Base-by-base conservation (phyloP, 2,113 vertebrate species). In the Cyrtonyx montezumae region DNA sequence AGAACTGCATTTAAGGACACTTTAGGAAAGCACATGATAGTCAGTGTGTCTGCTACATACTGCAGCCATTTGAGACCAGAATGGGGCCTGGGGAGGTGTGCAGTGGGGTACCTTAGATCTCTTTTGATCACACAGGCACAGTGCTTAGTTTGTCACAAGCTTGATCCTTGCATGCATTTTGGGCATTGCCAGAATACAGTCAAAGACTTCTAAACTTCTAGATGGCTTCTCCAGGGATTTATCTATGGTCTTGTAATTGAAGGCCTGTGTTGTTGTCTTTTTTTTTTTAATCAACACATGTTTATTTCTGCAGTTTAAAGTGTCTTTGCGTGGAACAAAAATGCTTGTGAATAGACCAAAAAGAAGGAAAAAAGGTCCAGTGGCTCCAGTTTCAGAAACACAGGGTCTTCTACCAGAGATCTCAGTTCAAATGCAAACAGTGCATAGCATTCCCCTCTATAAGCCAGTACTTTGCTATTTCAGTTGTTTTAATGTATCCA, bases 101-200 rank as follows among this genome's bases (percentile, higher is more conserved):
- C 4, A 42, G 4, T 8, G n/a, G 46, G 32, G 36, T 45, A 59
- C 32, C 46, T 65, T 12, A 42, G 21, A 23, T 25, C 28, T 40
- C 51, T 77, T 69, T 61, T 56, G 73, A 15, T 40, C 34, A 4
- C 2, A 5, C 14, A 36, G 13, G 28, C n/a, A 16, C 21, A 48
- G 32, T 17, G 20, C 34, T 69, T 46, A 15, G 13, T 37, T 81
- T 67, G 21, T n/a, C n/a, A 23, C 8, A 65, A 14, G 23, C 16
- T 78, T 30, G 6, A 63, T 45, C 42, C 25, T 75, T 0, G 0
- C 73, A 23, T 37, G 7, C 8, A 11, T 69, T 61, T 88, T 48
- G 66, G 48, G 28, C 30, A 28, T 37, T 32, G 32, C 42, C 74
- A 94, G 26, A 63, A 75, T 65, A 22, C 16, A 71, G 32, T 32